Evolutionary conservation across 2,888 invertebrate genomes (phyloP).

Genomic region (Coelinius sp.): DNA sequence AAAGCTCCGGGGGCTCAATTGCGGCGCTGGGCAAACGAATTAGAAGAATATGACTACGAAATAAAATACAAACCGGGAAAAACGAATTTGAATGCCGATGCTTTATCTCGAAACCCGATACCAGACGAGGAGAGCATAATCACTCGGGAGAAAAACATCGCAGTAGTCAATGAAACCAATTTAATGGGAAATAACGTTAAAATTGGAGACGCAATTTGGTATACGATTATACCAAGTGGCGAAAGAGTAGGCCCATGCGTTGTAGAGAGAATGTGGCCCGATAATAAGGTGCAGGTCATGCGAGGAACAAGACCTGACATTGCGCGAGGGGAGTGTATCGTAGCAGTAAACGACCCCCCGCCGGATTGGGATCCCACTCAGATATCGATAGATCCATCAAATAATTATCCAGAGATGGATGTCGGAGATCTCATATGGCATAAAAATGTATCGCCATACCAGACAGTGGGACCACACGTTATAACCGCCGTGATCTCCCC

Average conservation of each 20-base stretch:
- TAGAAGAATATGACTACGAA: neutral
- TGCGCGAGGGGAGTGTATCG: too few species aligned
- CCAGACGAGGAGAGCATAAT: neutral
- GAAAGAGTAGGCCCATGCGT: neutral
- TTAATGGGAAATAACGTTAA: too few species aligned
- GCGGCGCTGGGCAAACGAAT: neutral
- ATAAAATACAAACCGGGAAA: neutral
- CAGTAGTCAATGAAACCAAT: neutral
- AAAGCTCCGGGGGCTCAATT: neutral
- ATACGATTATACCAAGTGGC: neutral
- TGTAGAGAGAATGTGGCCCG: neutral
- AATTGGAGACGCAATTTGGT: neutral
- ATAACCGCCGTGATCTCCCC: too few species aligned
- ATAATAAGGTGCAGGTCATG: too few species aligned
- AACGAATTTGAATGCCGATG: neutral
- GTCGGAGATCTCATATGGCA: too few species aligned
- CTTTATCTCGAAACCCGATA: neutral
- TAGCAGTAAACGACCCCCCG: neutral
- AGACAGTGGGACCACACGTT: too few species aligned
- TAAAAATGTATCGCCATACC: too few species aligned
- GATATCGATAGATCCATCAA: too few species aligned
- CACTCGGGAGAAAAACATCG: neutral
- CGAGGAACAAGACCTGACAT: neutral
- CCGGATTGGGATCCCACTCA: too few species aligned
- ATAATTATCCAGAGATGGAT: too few species aligned